These are phyloP conservation scores for Anser cygnoides DNA, from an alignment of 2,113 vertebrate genomes.

Conservation along the genomic window DNA sequence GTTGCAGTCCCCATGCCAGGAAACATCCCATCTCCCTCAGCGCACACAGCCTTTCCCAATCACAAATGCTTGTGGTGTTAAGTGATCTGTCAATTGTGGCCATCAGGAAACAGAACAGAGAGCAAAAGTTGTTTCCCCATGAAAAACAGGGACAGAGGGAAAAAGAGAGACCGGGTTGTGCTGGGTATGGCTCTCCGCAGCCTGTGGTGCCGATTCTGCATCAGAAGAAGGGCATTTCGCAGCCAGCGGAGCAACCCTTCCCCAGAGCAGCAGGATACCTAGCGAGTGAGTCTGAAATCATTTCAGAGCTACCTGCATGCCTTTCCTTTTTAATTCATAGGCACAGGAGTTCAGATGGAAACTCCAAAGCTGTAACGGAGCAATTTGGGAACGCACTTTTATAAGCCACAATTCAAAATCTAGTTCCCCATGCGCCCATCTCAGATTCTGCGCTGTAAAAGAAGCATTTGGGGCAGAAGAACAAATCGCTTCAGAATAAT, in stretches of 20 bases:
- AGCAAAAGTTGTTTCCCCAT: background rate
- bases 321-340: background rate
- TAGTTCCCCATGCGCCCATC: background rate
- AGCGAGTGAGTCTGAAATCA: background rate
- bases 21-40: background rate
- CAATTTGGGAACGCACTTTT: background rate
- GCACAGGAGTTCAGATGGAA: background rate
- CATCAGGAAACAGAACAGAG: background rate
- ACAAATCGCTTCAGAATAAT: background rate
- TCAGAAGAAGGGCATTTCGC: background rate
- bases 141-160: background rate
- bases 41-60: fast-evolving
- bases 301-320: background rate
- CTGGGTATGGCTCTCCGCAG: background rate
- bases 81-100: background rate
- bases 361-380: background rate
- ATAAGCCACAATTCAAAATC: background rate
- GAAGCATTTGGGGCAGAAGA: background rate
- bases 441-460: background rate
- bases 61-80: fast-evolving
- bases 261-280: background rate
- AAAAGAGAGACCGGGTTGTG: background rate
- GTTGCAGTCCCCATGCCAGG: background rate
- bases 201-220: background rate
- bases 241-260: background rate